Evolutionary conservation across 2,888 invertebrate species (phyloP).

Genomic region (Melitaea athalia): DNA sequence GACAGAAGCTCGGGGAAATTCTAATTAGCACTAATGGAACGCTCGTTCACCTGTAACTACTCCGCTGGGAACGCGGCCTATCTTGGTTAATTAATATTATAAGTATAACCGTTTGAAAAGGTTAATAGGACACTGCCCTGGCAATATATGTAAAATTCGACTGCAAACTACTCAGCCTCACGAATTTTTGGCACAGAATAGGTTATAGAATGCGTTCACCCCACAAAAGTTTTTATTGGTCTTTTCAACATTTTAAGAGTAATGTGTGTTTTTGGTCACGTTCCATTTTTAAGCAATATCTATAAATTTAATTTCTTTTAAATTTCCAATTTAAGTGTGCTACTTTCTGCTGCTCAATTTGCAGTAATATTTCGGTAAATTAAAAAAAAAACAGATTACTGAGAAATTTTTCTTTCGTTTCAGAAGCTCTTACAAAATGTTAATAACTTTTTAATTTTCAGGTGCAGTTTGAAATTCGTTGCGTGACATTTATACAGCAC

Average conservation of each 20-base stretch:
- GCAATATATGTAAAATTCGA: conserved; percentile 18
- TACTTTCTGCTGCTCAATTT: background rate
- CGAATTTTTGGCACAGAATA: conserved; percentile 26
- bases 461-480: background rate
- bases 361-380: background rate
- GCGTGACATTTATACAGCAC: conserved; percentile 2
- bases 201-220: conserved; percentile 7
- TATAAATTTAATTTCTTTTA: background rate
- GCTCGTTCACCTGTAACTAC: conserved; percentile 65
- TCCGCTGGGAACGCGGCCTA: conserved; percentile 47
- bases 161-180: conserved; percentile 12
- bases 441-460: background rate
- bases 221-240: conserved; percentile 16
- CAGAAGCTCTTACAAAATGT: background rate
- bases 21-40: conserved; percentile 76
- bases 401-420: background rate
- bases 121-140: conserved; percentile 39
- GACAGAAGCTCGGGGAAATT: conserved; percentile 58
- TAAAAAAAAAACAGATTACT: too few species aligned
- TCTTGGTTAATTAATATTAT: conserved; percentile 50
- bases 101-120: conserved; percentile 36
- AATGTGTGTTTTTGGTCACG: conserved; percentile 8
- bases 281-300: conserved; percentile 12
- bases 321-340: too few species aligned
- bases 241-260: conserved; percentile 8